A percentile compares a stretch with the other conserved stretches of the same genome.
Conservation (phyloP, 2,888 invertebrate genomes). For the Aplocera efformata region DNA sequence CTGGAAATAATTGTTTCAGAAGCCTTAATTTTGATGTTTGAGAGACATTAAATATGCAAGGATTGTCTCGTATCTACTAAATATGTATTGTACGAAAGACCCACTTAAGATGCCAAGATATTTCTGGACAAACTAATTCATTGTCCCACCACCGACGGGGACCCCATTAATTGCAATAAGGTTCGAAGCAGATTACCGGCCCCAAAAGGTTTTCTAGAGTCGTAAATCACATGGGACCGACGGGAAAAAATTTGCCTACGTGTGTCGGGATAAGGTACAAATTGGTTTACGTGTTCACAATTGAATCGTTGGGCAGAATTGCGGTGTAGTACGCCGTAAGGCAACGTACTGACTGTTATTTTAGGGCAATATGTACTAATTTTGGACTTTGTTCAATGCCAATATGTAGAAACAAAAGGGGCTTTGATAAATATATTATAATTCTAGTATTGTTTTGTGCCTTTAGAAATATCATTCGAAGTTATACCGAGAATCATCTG, state of each 20-base stretch:
- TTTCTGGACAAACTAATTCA: conserved; percentile 34
- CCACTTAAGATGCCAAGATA: conserved; percentile 22
- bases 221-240: conserved; percentile 50
- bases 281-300: conserved; percentile 42
- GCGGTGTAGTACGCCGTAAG: conserved; percentile 49
- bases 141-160: conserved; percentile 38
- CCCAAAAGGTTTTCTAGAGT: conserved; percentile 56
- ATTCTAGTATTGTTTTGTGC: conserved; percentile 27
- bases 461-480: too few relatives aligned
- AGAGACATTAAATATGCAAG: conserved; percentile 7
- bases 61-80: conserved; percentile 6
- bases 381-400: conserved; percentile 44
- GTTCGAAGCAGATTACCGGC: conserved; percentile 66
- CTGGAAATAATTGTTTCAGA: neutral
- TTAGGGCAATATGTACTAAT: conserved; percentile 58
- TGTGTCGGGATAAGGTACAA: conserved; percentile 33
- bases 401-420: conserved; percentile 26
- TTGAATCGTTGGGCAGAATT: conserved; percentile 56
- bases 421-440: conserved; percentile 24
- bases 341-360: conserved; percentile 55
- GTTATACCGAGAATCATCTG: conserved; percentile 15
- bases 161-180: conserved; percentile 73
- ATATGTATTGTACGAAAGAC: conserved; percentile 9
- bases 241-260: conserved; percentile 41
- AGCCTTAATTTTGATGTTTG: too few relatives aligned